A percentile compares a stretch with the other conserved stretches of the same genome.
Evolutionary conservation across 2,113 vertebrate genomes (phyloP).

Genomic region (Neodon shergylaensis): DNA sequence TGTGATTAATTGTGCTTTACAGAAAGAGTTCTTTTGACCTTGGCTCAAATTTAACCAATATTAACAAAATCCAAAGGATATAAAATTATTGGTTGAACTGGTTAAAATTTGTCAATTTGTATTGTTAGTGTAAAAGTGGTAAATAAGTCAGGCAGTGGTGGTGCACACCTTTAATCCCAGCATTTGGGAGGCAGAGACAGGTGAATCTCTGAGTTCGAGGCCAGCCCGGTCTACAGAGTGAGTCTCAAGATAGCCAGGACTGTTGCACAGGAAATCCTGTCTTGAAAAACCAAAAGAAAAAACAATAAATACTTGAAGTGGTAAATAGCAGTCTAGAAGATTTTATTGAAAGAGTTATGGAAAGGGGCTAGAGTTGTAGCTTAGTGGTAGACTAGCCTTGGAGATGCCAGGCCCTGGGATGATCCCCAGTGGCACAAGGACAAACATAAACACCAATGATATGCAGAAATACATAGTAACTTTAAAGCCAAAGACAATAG

Average conservation of each 20-base stretch:
- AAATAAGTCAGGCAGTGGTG: neutral
- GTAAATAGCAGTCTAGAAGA: neutral
- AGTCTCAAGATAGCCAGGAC: too few species aligned
- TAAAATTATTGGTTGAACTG: slow-evolving; percentile 1
- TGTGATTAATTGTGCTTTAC: slow-evolving; percentile 31
- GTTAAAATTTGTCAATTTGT: slow-evolving; percentile 27
- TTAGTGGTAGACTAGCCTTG: neutral
- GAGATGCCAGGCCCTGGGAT: neutral
- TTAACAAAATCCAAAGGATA: neutral
- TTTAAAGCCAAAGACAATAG: neutral
- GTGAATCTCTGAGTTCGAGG: too few species aligned
- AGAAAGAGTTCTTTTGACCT: neutral
- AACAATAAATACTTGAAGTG: neutral
- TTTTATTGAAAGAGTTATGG: neutral
- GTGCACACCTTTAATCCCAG: too few species aligned
- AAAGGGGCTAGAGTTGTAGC: neutral
- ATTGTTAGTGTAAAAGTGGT: slow-evolving; percentile 17
- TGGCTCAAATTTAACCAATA: neutral
- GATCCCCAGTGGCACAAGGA: neutral
- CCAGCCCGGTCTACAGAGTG: too few species aligned
- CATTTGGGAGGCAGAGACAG: too few species aligned
- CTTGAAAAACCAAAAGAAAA: too few species aligned
- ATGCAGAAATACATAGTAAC: neutral
- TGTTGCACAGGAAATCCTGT: too few species aligned
- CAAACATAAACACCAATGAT: neutral